These are phyloP conservation scores for Synchiropus splendidus DNA, from an alignment of 2,113 vertebrate species.

Conservation along the genomic window DNA sequence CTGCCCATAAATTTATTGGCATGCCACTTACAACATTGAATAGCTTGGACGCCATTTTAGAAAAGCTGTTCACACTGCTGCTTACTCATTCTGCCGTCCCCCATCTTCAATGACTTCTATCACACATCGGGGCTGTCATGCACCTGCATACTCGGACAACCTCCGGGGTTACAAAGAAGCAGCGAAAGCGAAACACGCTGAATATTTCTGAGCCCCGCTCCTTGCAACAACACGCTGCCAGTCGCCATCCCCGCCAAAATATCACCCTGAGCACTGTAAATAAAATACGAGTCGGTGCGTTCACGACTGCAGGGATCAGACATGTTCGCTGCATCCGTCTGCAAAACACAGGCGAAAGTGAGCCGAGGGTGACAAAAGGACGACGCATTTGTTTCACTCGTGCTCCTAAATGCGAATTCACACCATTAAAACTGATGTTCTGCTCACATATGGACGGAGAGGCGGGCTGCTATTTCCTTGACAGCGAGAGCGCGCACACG, in stretches of 20 bases:
- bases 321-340: conserved; percentile 4
- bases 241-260: conserved; percentile 8
- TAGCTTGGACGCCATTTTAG: conserved; percentile 82
- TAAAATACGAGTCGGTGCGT: conserved; percentile 13
- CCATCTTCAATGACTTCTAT: conserved; percentile 65
- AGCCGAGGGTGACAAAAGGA: too few relatives aligned
- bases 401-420: too few relatives aligned
- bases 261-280: conserved; percentile 19
- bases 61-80: conserved; percentile 69
- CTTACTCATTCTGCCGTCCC: conserved; percentile 68
- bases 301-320: conserved; percentile 9
- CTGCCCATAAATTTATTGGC: conserved; percentile 43
- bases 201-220: conserved; percentile 3
- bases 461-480: conserved; percentile 48
- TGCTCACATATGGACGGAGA: conserved; percentile 22
- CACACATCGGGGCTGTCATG: conserved; percentile 56
- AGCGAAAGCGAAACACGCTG: conserved; percentile 17
- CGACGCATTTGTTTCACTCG: too few relatives aligned
- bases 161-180: conserved; percentile 21
- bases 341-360: too few relatives aligned
- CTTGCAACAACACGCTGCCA: conserved; percentile 12
- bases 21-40: conserved; percentile 55
- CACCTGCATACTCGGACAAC: conserved; percentile 56
- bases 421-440: neutral
- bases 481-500: conserved; percentile 38